Conservation (phyloP, 2,113 vertebrate genomes). For the Corythornis madagascariensis region DNA sequence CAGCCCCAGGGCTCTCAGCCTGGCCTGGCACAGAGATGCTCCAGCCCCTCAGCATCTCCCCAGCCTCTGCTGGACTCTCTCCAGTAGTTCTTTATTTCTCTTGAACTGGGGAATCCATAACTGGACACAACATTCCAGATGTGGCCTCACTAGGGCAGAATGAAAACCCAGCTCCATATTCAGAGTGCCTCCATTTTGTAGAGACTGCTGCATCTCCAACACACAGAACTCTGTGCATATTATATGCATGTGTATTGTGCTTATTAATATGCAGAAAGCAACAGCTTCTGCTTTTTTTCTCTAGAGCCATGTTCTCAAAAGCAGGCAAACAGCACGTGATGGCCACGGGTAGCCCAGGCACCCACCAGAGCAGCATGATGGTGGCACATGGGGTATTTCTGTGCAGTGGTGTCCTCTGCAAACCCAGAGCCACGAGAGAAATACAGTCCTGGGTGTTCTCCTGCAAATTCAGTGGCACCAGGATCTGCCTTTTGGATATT, state of each 20-base stretch:
- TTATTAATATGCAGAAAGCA: background rate
- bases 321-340: background rate
- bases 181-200: background rate
- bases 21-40: too few relatives aligned
- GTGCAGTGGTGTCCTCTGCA: background rate
- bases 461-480: background rate
- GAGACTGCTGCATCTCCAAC: background rate
- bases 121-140: too few relatives aligned
- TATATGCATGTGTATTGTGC: background rate
- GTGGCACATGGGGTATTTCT: background rate
- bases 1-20: too few relatives aligned
- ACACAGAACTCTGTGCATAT: background rate
- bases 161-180: background rate
- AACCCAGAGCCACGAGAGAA: too few relatives aligned
- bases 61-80: too few relatives aligned
- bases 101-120: too few relatives aligned
- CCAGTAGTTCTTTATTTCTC: too few relatives aligned
- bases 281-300: background rate
- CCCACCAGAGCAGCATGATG: background rate
- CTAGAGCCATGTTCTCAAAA: background rate
- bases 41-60: too few relatives aligned
- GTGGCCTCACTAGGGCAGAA: too few relatives aligned
- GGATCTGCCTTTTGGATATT: background rate
- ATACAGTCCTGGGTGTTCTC: background rate
- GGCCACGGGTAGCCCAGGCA: background rate